These are phyloP conservation scores for Watsonalla cultraria DNA, from an alignment of 2,888 invertebrate genomes.

Conservation along the genomic window DNA sequence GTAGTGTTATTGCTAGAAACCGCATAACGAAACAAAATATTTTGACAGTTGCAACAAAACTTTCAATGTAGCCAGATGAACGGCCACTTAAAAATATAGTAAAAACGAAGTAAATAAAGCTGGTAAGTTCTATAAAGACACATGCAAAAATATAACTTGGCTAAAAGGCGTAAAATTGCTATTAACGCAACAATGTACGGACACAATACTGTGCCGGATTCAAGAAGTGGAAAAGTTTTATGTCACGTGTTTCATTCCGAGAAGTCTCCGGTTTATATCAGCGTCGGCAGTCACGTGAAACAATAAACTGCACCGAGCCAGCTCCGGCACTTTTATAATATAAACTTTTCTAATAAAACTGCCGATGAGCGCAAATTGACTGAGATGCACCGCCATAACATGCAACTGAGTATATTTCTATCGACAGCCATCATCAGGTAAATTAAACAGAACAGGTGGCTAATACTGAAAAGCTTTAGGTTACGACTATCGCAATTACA, in stretches of 20 bases:
- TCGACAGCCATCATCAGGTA: not conserved
- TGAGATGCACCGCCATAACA: conserved; percentile 10
- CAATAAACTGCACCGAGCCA: conserved; percentile 39
- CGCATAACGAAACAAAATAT: too few relatives aligned
- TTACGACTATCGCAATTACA: too few relatives aligned
- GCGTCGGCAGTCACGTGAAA: conserved; percentile 29
- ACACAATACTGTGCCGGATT: conserved; percentile 20
- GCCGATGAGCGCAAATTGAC: conserved; percentile 43
- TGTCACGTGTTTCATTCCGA: conserved; percentile 30
- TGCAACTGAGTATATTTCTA: not conserved
- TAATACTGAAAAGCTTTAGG: not conserved
- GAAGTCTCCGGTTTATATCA: conserved; percentile 14
- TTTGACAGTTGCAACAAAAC: too few relatives aligned
- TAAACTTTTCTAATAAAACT: conserved; percentile 53
- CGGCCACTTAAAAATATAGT: not conserved
- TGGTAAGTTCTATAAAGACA: conserved; percentile 1
- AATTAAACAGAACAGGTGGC: not conserved
- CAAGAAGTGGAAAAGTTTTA: conserved; percentile 33
- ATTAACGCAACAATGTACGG: conserved; percentile 19
- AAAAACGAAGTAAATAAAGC: not conserved
- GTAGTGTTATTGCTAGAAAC: too few relatives aligned
- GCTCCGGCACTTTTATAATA: conserved; percentile 31
- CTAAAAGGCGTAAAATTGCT: conserved; percentile 5
- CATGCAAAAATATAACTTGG: conserved; percentile 3
- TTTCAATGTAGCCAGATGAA: too few relatives aligned